Evolutionary conservation across 2,113 vertebrate genomes (phyloP), one percentile per base, ranked within the genome.

Genomic region (Forbesichthys papilliferus): DNA sequence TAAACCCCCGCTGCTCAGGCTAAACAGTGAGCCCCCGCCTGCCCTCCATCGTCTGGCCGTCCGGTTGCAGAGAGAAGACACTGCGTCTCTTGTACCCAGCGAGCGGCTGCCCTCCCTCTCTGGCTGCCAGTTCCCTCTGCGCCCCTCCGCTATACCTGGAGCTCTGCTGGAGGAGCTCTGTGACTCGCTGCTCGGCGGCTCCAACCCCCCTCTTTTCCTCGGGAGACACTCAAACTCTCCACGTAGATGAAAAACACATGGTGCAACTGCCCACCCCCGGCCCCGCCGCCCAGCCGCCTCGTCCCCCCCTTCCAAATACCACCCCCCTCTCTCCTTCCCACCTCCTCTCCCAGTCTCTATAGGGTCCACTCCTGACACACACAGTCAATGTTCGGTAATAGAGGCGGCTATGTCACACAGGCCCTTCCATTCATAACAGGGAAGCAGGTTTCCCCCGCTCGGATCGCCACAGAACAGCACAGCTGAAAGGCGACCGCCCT

Each of bases 181-280:
- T 5, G 66, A 71, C 77, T 69, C 68, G 77, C 82, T 76, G 73
- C 89, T 83, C 89, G 83, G 84, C 68, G 84, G 75, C 82, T 77
- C 80, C 85, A 78, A 85, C 84, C 84, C 86, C 84, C 84, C 73
- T 77, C 86, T 84, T 81, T 85, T 89, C 81, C 84, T 84, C 64
- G 60, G 68, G 84, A 92, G 92, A 92, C 88, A 89, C 89, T 91
- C 73, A 75, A 86, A 63, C 61, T 60, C 81, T 79, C 74, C 71
- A 88, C 61, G 77, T 84, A 93, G 91, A 93, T 93, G 89, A 92
- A 91, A 92, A 93, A 91, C 92, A 93, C 87, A 93, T 92, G 92
- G 81, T 56, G 73, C 59, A 60, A 66, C 27, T 27, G 27, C 27
- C 36, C 36, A 5, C 36, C 36, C 36, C 36, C 36, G 5, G 27